A percentile compares a stretch with the other conserved stretches of the same genome.
Evolutionary conservation across 1,140 invertebrate species (phyloP).

Genomic region (Sitodiplosis mosellana): DNA sequence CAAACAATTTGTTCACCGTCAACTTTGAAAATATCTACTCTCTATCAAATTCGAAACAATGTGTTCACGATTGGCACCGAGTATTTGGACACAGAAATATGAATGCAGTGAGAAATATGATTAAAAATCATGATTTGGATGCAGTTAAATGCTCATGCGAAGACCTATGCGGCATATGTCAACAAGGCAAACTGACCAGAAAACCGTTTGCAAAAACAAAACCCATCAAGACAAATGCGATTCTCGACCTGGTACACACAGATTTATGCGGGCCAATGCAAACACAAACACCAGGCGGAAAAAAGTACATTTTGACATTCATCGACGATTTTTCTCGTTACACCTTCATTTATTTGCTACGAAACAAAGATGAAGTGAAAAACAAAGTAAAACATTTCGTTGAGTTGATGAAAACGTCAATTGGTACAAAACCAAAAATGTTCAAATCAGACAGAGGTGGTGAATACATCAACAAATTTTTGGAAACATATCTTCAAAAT

Average conservation of each 20-base stretch:
- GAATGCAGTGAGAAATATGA: neutral
- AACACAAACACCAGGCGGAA: constrained; percentile 11
- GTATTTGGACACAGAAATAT: neutral
- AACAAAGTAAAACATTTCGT: constrained; percentile 15
- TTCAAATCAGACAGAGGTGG: constrained; percentile 5
- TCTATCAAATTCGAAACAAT: neutral
- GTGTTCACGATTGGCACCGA: neutral
- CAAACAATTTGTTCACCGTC: neutral
- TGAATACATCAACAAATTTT: constrained; percentile 5
- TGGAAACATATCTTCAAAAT: constrained; percentile 3
- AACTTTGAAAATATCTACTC: neutral
- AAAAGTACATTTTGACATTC: constrained; percentile 24
- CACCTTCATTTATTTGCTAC: constrained; percentile 21
- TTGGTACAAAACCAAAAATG: constrained; percentile 9
- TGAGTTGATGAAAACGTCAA: constrained; percentile 10
- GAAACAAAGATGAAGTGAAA: constrained; percentile 21
- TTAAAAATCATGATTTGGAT: neutral
- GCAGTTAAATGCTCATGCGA: neutral
- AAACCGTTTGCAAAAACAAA: constrained; percentile 13
- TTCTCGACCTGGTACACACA: constrained; percentile 20
- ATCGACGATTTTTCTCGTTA: constrained; percentile 20
- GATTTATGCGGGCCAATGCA: constrained; percentile 24
- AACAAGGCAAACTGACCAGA: constrained; percentile 15
- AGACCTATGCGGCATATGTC: constrained; percentile 10
- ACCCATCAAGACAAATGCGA: constrained; percentile 8